A percentile compares a stretch with the other conserved stretches of the same genome.
phyloP scores from a whole-genome alignment of 1,140 invertebrate genomes.

The Elymnias hypermnestra region DNA sequence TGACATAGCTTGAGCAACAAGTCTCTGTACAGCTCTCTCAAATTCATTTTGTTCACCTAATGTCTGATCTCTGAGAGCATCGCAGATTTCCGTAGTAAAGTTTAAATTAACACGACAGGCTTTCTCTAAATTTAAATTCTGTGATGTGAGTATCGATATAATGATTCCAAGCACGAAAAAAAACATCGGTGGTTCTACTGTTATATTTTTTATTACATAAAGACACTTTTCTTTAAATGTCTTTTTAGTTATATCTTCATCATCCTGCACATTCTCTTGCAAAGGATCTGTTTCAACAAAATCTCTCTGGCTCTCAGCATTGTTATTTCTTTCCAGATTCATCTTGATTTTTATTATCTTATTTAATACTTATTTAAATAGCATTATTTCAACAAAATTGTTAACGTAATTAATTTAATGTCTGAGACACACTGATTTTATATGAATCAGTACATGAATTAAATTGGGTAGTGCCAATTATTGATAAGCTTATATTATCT shows the following conservation, averaged over 20 bases:
- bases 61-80: slow-evolving; percentile 41
- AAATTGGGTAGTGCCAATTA: background rate
- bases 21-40: slow-evolving; percentile 45
- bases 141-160: slow-evolving; percentile 39
- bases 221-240: slow-evolving; percentile 27
- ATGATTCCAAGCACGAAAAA: slow-evolving; percentile 37
- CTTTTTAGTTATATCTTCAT: slow-evolving; percentile 18
- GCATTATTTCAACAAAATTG: background rate
- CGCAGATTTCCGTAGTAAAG: slow-evolving; percentile 50
- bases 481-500: background rate
- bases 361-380: background rate
- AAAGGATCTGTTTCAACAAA: slow-evolving; percentile 48
- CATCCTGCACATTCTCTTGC: slow-evolving; percentile 22
- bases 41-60: slow-evolving; percentile 40
- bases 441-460: background rate
- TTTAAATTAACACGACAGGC: slow-evolving; percentile 62
- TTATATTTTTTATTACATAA: slow-evolving; percentile 39
- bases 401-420: background rate
- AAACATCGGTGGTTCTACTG: slow-evolving; percentile 53
- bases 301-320: background rate
- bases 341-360: background rate
- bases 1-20: slow-evolving; percentile 38
- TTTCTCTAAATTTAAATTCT: slow-evolving; percentile 59
- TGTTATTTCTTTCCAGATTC: background rate
- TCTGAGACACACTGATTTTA: background rate